A percentile compares a stretch with the other conserved stretches of the same genome.
Evolutionary conservation across 2,113 vertebrate genomes (phyloP).

Genomic region (Egretta garzetta): DNA sequence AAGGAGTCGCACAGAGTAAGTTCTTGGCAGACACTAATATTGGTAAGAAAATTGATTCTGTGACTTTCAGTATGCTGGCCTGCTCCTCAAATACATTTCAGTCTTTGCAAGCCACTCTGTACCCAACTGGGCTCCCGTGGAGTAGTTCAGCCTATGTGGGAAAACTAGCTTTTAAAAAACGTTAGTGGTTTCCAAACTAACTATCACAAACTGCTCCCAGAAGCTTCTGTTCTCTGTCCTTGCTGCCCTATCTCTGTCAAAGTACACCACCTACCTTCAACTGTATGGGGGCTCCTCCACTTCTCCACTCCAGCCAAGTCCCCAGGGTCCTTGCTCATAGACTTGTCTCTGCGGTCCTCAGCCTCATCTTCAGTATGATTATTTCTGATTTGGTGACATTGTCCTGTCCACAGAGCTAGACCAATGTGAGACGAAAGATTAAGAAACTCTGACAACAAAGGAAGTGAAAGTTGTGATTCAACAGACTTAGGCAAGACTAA

Average conservation of each 20-base stretch:
- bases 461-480: conserved; percentile 37
- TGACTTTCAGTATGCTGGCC: neutral
- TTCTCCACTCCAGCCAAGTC: neutral
- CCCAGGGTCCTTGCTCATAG: neutral
- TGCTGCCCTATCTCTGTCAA: neutral
- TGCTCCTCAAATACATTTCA: neutral
- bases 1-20: neutral
- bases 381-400: neutral
- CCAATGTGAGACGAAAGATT: neutral
- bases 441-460: neutral
- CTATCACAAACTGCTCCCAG: neutral
- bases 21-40: neutral
- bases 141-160: neutral
- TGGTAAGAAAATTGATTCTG: neutral
- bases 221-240: neutral
- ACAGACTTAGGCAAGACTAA: neutral
- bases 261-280: neutral
- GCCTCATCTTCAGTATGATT: neutral
- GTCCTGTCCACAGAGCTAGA: neutral
- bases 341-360: neutral
- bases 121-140: neutral
- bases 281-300: neutral
- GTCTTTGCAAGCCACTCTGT: neutral
- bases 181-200: neutral
- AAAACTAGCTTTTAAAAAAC: neutral